Base-by-base conservation (phyloP, 1,140 invertebrate species). In the Globodera rostochiensis region DNA sequence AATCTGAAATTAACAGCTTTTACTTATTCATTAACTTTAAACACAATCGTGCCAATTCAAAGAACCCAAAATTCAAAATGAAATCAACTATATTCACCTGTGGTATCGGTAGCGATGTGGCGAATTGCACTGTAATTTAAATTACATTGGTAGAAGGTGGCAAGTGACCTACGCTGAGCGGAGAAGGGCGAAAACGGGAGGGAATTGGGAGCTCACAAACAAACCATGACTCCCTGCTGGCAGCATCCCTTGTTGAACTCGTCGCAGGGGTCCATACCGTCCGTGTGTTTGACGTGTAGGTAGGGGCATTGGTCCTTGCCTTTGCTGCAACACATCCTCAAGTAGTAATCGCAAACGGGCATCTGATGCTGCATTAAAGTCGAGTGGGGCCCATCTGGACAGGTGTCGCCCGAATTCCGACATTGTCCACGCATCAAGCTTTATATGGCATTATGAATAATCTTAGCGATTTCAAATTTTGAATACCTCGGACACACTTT, bases 251-350 rank as follows among this genome's bases (percentile, higher is more conserved):
- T 77, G 70, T 86, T 85, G 67, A 86, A 86, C 21, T 78, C 49
- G 49, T 25, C 25, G 70, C 85, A 86, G 13, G 66, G 74, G 1
- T 85, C 82, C 13, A 75, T 49, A 8, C 60, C 57, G 64, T 74
- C 64, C 46, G 83, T 80, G 66, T 86, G 86, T 53, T 88, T 87
- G 19, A 87, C 84, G 57, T 86, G 85, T 6, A 86, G 76, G 60
- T 83, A 86, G 8, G 53, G 57, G 53, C 85, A 86, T 21, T 87
- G 64, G 36, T 82, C 84, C 49, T 64, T 73, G 57, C n/a, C 67
- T 66, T 81, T 45, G 46, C 74, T 67, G 67, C 85, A 86, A 21
- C 64, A 57, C 46, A 80, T 47, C 2, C 86, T 57, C 46, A 86
- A 64, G 75, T 69, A 86, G 66, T 82, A 86, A 21, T 87, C 83